A percentile compares a stretch with the other conserved stretches of the same genome.
phyloP scores from a whole-genome alignment of 2,797 vertebrate species.

The Vespertilio murinus region DNA sequence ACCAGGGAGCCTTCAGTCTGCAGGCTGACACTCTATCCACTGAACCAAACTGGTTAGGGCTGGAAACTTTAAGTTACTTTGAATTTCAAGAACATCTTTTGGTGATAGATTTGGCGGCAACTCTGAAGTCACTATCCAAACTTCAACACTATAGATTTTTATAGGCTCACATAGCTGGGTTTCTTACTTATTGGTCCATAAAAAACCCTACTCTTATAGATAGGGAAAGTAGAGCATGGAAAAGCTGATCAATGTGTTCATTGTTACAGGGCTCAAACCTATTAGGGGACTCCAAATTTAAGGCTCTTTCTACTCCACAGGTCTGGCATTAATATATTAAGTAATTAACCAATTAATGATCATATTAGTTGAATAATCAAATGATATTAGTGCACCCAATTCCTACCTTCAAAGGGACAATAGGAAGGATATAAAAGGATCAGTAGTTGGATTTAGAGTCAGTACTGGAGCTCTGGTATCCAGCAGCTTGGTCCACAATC shows the following conservation, averaged over 20 bases:
- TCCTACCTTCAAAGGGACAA: background rate
- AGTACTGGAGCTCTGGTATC: background rate
- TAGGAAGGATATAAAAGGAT: background rate
- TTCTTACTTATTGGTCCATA: background rate
- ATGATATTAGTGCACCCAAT: background rate
- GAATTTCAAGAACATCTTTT: conserved; percentile 34
- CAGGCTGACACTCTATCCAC: no score
- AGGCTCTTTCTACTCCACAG: background rate
- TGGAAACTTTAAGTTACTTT: background rate
- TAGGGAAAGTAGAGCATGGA: background rate
- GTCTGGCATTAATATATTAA: background rate
- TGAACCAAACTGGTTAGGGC: no score
- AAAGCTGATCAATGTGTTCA: background rate
- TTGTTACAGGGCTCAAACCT: background rate
- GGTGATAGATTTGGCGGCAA: background rate
- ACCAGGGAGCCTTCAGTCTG: no score
- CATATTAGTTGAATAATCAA: background rate
- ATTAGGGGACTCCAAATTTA: background rate
- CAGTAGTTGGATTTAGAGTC: background rate
- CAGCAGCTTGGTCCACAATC: background rate
- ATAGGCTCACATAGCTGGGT: background rate
- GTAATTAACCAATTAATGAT: conserved; percentile 4
- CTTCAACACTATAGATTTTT: background rate
- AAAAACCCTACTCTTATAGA: background rate
- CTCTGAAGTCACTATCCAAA: background rate